A percentile compares a stretch with the other conserved stretches of the same genome.
Evolutionary conservation across 2,797 vertebrate species (phyloP).

Genomic region (Eulemur mongoz): DNA sequence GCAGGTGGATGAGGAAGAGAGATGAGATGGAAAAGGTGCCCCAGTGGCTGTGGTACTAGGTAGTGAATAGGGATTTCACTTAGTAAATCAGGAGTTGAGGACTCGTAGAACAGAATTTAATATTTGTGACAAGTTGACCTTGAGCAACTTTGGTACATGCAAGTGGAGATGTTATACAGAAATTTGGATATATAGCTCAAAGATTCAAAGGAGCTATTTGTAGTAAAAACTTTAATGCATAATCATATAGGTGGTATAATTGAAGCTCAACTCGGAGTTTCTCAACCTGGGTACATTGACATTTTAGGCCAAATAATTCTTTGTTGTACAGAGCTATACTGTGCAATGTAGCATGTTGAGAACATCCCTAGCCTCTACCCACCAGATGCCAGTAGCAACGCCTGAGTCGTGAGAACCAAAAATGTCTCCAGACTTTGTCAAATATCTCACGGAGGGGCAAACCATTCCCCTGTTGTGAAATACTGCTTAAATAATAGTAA

Average conservation of each 20-base stretch:
- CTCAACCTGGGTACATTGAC: background rate
- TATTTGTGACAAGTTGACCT: background rate
- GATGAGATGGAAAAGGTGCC: background rate
- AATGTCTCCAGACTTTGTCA: background rate
- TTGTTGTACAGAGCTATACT: background rate
- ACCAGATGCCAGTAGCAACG: background rate
- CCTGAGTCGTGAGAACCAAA: background rate
- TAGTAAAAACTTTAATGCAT: background rate
- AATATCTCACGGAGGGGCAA: background rate
- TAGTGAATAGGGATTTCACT: background rate
- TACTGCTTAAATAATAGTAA: background rate
- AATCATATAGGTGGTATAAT: background rate
- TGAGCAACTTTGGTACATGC: background rate
- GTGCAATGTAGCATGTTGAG: background rate
- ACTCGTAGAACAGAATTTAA: background rate
- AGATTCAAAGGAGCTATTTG: background rate
- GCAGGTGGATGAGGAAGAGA: background rate
- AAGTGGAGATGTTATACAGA: background rate
- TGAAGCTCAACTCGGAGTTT: background rate
- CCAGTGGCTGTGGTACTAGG: background rate
- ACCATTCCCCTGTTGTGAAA: background rate
- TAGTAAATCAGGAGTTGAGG: background rate
- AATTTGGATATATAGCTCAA: background rate
- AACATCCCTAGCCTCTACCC: background rate
- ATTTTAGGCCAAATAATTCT: background rate